phyloP scores from a whole-genome alignment of 2,797 vertebrate genomes.

The Cynopterus sphinx region DNA sequence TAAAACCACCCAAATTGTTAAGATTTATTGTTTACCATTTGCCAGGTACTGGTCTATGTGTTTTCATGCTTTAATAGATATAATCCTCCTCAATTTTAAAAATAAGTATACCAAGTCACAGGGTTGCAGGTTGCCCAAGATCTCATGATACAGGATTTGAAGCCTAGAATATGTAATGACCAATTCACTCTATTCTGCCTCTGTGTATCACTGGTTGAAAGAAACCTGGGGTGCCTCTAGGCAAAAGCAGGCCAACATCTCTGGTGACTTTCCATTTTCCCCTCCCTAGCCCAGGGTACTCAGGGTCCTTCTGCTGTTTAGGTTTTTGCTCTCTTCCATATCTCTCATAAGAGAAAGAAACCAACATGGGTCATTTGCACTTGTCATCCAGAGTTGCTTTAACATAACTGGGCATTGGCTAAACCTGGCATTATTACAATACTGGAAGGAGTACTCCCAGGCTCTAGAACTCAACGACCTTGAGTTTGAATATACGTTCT shows the following conservation, averaged over 20 bases:
- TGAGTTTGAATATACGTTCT: neutral
- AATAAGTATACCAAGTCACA: neutral
- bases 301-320: neutral
- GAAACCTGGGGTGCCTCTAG: neutral
- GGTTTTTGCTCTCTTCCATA: neutral
- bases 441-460: neutral
- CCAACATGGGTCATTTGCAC: neutral
- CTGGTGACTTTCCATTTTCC: neutral
- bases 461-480: neutral
- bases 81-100: constrained; percentile 28
- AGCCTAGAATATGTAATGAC: neutral
- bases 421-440: neutral
- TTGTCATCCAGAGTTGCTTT: neutral
- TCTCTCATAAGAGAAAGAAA: neutral
- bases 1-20: constrained; percentile 2
- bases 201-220: neutral
- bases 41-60: neutral
- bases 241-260: neutral
- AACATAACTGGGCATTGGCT: neutral
- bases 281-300: neutral
- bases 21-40: neutral
- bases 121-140: neutral
- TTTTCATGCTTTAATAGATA: neutral
- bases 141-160: neutral
- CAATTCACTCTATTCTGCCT: neutral